phyloP scores from a whole-genome alignment of 1,140 invertebrate genomes.

The Platorchestia sp. region DNA sequence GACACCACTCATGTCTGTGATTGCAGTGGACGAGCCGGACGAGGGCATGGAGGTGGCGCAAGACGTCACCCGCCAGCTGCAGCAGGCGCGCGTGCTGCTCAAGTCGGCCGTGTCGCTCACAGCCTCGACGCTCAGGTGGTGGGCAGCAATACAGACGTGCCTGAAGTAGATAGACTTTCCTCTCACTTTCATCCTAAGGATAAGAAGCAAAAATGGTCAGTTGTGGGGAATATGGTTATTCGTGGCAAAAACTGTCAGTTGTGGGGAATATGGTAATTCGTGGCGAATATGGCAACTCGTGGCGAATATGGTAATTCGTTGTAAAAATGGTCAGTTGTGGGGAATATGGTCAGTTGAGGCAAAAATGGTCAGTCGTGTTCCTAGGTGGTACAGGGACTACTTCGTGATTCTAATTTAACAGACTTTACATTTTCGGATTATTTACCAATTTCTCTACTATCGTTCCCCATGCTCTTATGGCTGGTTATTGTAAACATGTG shows the following conservation, averaged over 20 bases:
- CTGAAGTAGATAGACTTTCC: not conserved
- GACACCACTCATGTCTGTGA: not conserved
- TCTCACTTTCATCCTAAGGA: not conserved
- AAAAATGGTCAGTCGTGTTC: not conserved
- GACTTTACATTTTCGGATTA: too few relatives aligned
- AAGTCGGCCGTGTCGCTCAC: constrained; percentile 62
- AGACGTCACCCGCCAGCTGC: constrained; percentile 59
- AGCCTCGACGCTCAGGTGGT: constrained; percentile 56
- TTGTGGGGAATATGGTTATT: not conserved
- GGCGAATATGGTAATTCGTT: not conserved
- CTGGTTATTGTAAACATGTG: too few relatives aligned
- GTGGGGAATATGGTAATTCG: not conserved
- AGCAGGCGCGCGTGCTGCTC: constrained; percentile 61
- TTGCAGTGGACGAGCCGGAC: not conserved
- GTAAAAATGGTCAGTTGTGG: not conserved
- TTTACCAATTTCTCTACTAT: too few relatives aligned
- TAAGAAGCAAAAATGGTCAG: not conserved
- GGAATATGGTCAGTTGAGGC: not conserved
- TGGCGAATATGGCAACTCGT: not conserved
- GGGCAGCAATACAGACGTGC: not conserved
- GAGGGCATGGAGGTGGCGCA: not conserved
- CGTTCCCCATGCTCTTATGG: too few relatives aligned
- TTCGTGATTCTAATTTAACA: too few relatives aligned
- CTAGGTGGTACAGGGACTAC: too few relatives aligned
- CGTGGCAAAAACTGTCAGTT: not conserved